A percentile compares a stretch with the other conserved stretches of the same genome.
phyloP scores from a whole-genome alignment of 2,888 invertebrate genomes.

The Cancer borealis region DNA sequence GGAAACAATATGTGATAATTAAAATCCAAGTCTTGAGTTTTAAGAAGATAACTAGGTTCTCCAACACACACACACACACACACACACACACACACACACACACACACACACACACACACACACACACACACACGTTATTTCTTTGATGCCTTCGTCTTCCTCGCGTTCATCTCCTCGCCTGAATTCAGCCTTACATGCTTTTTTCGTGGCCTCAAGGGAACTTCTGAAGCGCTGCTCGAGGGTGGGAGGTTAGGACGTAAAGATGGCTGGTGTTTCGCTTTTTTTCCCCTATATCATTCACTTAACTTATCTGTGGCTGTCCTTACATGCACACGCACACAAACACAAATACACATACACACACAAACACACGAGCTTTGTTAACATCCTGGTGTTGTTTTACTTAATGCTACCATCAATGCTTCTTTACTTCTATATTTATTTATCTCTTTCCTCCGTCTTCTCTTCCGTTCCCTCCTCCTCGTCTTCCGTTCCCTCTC shows the following conservation, averaged over 20 bases:
- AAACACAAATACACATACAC: background rate
- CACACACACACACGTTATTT: background rate
- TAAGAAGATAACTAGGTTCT: background rate
- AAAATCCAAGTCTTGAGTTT: background rate
- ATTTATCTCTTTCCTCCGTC: background rate
- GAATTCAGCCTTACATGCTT: background rate
- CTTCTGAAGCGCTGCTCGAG: no score
- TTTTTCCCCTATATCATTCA: no score
- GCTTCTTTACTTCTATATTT: background rate
- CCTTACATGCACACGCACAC: no score
- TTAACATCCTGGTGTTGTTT: background rate
- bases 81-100: background rate
- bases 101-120: background rate
- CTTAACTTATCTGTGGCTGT: no score
- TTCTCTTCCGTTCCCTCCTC: background rate
- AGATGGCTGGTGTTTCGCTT: no score
- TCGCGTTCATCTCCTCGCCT: background rate
- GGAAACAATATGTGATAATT: background rate
- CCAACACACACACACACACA: background rate
- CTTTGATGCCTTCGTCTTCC: background rate
- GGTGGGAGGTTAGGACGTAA: no score
- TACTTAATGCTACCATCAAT: background rate
- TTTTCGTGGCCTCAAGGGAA: background rate
- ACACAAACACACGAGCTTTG: background rate
- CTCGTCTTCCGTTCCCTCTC: background rate